phyloP scores from a whole-genome alignment of 2,797 vertebrate genomes.

The Sus cebifrons region DNA sequence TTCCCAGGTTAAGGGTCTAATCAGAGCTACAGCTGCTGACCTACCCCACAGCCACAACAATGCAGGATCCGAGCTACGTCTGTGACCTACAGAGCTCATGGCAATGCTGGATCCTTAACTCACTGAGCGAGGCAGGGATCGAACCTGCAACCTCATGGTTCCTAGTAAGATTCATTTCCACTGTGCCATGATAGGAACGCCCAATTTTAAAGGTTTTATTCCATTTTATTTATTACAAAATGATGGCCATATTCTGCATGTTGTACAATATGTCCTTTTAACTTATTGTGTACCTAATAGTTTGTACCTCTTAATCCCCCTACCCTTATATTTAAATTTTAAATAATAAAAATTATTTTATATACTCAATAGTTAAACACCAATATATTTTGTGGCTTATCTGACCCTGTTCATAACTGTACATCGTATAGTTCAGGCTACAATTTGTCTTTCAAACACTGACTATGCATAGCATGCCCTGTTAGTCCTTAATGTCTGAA shows the following conservation, averaged over 20 bases:
- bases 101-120: too few species aligned
- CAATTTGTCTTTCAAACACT: background rate
- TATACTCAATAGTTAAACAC: background rate
- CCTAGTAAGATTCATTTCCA: too few species aligned
- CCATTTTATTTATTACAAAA: background rate
- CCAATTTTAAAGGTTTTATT: background rate
- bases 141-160: too few species aligned
- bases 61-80: too few species aligned
- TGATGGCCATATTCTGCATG: background rate
- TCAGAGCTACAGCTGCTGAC: too few species aligned
- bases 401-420: background rate
- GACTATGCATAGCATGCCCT: background rate
- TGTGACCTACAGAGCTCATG: too few species aligned
- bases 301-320: background rate
- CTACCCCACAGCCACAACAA: too few species aligned
- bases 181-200: too few species aligned
- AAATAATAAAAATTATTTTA: background rate
- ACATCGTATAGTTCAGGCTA: background rate
- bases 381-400: background rate
- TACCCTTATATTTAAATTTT: background rate
- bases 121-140: too few species aligned
- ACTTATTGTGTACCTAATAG: background rate
- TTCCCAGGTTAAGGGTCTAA: too few species aligned
- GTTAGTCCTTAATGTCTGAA: background rate
- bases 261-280: too few species aligned